Percentiles rank a stretch among this genome's conserved stretches.
phyloP scores from a whole-genome alignment of 1,140 invertebrate species.

The Hesperophylax magnus region DNA sequence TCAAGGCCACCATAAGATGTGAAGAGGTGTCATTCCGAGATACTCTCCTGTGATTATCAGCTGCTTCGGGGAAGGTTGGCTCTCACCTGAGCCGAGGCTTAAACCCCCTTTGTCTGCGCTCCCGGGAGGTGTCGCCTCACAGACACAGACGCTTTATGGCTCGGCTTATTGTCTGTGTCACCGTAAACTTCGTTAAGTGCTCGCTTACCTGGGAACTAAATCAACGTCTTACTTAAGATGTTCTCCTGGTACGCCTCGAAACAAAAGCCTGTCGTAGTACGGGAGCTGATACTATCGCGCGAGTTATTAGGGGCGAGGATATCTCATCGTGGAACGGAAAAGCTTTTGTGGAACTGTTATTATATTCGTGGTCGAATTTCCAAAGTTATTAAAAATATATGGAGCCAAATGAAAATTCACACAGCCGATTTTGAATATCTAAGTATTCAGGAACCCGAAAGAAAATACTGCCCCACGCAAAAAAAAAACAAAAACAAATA shows the following conservation, averaged over 20 bases:
- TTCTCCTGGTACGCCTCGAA: slow-evolving; percentile 29
- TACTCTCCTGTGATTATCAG: slow-evolving; percentile 49
- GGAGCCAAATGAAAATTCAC: no score
- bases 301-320: background rate
- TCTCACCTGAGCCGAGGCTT: slow-evolving; percentile 39
- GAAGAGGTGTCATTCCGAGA: slow-evolving; percentile 36
- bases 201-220: slow-evolving; percentile 56
- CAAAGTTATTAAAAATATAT: no score
- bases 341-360: slow-evolving; percentile 18
- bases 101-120: slow-evolving; percentile 46
- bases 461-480: no score
- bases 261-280: slow-evolving; percentile 45
- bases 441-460: no score
- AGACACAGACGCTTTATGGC: slow-evolving; percentile 54
- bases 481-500: no score
- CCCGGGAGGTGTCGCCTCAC: slow-evolving; percentile 48
- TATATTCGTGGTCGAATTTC: no score
- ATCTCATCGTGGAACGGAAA: slow-evolving; percentile 9
- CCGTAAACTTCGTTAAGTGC: slow-evolving; percentile 56
- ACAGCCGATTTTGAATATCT: no score
- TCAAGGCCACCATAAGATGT: slow-evolving; percentile 35
- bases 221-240: slow-evolving; percentile 55
- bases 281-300: slow-evolving; percentile 15
- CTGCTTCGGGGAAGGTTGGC: slow-evolving; percentile 43
- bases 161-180: slow-evolving; percentile 56